phyloP scores from a whole-genome alignment of 2,797 vertebrate genomes.

The Emys orbicularis region DNA sequence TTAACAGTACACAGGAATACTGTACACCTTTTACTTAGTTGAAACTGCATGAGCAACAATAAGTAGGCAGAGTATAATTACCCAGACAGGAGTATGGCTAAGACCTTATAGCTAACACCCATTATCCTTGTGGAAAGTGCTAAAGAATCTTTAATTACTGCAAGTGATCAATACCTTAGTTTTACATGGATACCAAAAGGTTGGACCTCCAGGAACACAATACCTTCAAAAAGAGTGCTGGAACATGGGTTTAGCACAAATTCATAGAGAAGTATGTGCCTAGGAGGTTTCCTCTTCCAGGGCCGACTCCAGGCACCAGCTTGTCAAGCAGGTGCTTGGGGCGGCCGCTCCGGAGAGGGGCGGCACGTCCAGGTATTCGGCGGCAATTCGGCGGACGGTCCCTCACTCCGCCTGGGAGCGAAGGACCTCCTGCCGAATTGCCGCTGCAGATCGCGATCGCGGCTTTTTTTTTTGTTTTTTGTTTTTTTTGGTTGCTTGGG shows the following conservation, averaged over 20 bases:
- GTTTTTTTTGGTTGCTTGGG: no score
- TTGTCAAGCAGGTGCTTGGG: no score
- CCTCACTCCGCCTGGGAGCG: no score
- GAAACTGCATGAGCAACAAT: neutral
- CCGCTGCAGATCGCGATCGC: no score
- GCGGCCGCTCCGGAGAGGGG: no score
- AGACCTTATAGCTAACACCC: neutral
- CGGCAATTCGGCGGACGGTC: no score
- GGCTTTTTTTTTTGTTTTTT: no score
- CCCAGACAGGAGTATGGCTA: rapidly evolving
- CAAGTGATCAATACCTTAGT: neutral
- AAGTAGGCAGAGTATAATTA: neutral
- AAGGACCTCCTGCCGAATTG: no score
- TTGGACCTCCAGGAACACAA: neutral
- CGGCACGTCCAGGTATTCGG: no score
- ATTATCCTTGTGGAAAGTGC: neutral
- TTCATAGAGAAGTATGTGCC: neutral
- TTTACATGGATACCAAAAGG: neutral
- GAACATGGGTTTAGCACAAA: neutral
- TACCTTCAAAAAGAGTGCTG: neutral
- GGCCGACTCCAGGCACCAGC: no score
- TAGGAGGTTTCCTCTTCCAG: neutral
- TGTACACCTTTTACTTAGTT: neutral
- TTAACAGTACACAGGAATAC: neutral
- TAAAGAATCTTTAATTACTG: neutral